Percentiles rank a stretch among this genome's conserved stretches.
These are phyloP conservation scores for Ochropleura plecta DNA, from an alignment of 2,888 invertebrate species.

Conservation along the genomic window DNA sequence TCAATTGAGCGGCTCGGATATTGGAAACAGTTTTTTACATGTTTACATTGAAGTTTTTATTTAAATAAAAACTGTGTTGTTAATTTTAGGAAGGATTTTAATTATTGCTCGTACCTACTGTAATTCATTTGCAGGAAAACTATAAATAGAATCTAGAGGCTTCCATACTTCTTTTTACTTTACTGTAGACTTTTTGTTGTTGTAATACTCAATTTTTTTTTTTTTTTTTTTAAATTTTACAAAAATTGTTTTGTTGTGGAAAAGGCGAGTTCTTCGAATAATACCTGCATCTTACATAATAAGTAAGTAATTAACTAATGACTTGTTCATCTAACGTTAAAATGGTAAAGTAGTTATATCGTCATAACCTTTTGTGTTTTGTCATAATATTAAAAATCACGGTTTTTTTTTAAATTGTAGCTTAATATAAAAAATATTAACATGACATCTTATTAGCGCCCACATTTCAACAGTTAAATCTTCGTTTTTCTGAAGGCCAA, in stretches of 20 bases:
- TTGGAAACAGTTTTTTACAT: conserved; percentile 19
- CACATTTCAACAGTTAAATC: too few species aligned
- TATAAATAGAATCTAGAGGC: not conserved
- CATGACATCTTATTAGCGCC: too few species aligned
- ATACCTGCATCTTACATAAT: not conserved
- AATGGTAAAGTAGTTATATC: not conserved
- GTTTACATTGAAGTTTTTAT: conserved; percentile 50
- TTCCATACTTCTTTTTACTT: not conserved
- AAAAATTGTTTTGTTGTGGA: too few species aligned
- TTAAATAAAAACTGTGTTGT: conserved; percentile 31
- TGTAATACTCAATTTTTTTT: not conserved
- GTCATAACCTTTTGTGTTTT: not conserved
- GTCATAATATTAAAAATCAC: not conserved
- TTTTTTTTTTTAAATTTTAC: too few species aligned
- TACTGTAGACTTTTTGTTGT: not conserved
- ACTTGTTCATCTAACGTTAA: not conserved
- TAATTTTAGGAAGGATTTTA: conserved; percentile 17
- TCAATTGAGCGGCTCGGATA: conserved; percentile 35
- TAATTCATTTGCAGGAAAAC: not conserved
- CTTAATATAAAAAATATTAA: not conserved
- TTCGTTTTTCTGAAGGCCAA: too few species aligned
- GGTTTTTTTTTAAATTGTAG: not conserved
- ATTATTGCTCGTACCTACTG: not conserved
- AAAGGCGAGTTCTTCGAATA: not conserved
- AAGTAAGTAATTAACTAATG: not conserved